Evolutionary conservation across 2,113 vertebrate species (phyloP), one percentile per base, ranked within the genome.

Genomic region (Eonycteris spelaea): DNA sequence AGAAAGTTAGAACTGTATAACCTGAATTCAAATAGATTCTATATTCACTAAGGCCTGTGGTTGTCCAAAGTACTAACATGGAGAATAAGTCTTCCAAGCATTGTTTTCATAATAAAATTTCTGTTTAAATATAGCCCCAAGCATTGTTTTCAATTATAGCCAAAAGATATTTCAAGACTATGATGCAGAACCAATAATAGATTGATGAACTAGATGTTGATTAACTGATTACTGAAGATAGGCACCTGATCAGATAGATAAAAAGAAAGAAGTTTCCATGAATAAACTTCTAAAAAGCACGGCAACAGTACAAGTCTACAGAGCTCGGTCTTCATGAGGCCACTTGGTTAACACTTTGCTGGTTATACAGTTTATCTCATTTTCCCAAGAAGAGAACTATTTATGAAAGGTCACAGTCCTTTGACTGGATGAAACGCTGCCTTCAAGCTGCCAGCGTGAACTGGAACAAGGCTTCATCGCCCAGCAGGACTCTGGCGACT

Each of bases 371-470:
- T 87, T 97, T 92, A 95, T 98, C 97, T 98, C 90, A 90, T 97
- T 98, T 97, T 96, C 96, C 91, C 83, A 97, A 96, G 96, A 97
- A 98, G 95, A 83, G 95, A 95, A 96, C 96, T 98, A 63, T 98
- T 98, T 97, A 98, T 95, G 94, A 98, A 98, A 96, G 98, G 91
- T 96, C 97, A 96, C 26, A 55, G 97, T 90, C 96, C 93, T 97
- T 97, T 98, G 92, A 75, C 95, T 96, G 89, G 97, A 98, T 98
- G 97, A 98, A 98, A 98, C 85, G 96, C 98, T 98, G 97, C 97
- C 98, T 98, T 98, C 97, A 96, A 98, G 97, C 98, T 94, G 67
- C 98, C 95, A 97, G 53, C 96, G 96, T 85, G 98, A 97, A 97
- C 95, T 97, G 97, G 96, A 98, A 97, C 75, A 95, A 82, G 79